Evolutionary conservation across 2,888 invertebrate species (phyloP).

Genomic region (Epinotia demarniana): DNA sequence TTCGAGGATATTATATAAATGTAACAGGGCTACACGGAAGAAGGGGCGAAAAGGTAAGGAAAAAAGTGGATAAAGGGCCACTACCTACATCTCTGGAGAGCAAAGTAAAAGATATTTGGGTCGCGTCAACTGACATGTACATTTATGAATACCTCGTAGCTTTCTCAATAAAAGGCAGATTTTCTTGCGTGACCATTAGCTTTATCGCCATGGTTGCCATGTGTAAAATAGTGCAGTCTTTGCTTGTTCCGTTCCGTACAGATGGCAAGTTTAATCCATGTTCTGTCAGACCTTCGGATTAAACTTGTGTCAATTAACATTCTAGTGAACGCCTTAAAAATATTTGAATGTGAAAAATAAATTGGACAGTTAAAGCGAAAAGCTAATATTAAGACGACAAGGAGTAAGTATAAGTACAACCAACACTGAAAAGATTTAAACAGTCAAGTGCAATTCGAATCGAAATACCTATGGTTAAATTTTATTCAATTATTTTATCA

Average conservation of each 20-base stretch:
- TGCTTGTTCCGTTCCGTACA: neutral
- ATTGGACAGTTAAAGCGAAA: too few relatives aligned
- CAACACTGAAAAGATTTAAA: too few relatives aligned
- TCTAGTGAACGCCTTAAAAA: too few relatives aligned
- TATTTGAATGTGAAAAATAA: too few relatives aligned
- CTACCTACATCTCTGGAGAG: constrained; percentile 67
- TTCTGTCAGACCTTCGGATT: neutral
- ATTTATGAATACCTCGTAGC: constrained; percentile 71
- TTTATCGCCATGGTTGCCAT: neutral
- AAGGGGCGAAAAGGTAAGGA: constrained; percentile 62
- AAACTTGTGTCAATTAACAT: too few relatives aligned
- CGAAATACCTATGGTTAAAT: too few relatives aligned
- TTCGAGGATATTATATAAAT: constrained; percentile 56
- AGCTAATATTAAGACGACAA: too few relatives aligned
- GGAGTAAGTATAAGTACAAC: too few relatives aligned
- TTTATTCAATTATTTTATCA: too few relatives aligned
- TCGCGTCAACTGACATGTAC: constrained; percentile 71
- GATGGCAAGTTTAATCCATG: neutral
- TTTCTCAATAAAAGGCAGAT: constrained; percentile 58
- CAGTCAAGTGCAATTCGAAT: too few relatives aligned
- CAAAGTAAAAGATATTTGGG: constrained; percentile 74
- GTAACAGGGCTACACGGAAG: constrained; percentile 58
- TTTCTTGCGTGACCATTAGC: constrained; percentile 45
- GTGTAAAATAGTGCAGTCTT: neutral
- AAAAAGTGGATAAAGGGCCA: constrained; percentile 70